Evolutionary conservation across 2,113 vertebrate genomes (phyloP).

Genomic region (Haemorhous mexicanus): DNA sequence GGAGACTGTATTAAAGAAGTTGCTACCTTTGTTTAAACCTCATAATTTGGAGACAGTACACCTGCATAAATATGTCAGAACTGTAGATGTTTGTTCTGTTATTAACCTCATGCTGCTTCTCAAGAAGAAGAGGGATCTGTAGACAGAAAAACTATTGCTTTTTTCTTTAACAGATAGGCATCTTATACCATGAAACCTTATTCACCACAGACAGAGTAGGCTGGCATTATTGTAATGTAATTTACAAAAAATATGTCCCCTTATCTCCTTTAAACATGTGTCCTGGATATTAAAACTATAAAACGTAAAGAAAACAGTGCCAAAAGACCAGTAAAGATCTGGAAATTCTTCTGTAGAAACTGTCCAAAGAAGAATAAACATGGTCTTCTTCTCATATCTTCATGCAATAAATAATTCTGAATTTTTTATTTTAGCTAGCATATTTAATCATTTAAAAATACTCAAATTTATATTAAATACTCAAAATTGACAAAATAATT

Average conservation of each 20-base stretch:
- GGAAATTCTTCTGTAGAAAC: background rate
- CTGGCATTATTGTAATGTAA: background rate
- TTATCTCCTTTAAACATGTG: background rate
- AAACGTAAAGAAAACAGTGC: background rate
- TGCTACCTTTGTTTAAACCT: background rate
- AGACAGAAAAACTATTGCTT: background rate
- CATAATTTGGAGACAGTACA: background rate
- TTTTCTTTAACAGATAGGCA: background rate
- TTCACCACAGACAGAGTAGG: background rate
- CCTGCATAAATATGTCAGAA: background rate
- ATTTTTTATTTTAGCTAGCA: background rate
- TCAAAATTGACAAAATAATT: background rate
- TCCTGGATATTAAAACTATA: background rate
- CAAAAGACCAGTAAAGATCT: background rate
- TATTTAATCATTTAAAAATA: background rate
- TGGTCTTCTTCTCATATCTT: background rate
- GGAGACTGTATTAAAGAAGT: background rate
- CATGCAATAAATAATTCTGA: background rate
- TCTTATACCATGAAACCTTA: background rate
- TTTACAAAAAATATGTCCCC: background rate
- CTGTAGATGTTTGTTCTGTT: background rate
- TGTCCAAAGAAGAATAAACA: background rate
- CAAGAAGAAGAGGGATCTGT: background rate
- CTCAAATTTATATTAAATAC: too few species aligned
- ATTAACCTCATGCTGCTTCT: background rate